Percentiles rank a stretch among this genome's conserved stretches.
These are phyloP conservation scores for Tipula vernalis DNA, from an alignment of 2,888 invertebrate genomes.

Conservation along the genomic window DNA sequence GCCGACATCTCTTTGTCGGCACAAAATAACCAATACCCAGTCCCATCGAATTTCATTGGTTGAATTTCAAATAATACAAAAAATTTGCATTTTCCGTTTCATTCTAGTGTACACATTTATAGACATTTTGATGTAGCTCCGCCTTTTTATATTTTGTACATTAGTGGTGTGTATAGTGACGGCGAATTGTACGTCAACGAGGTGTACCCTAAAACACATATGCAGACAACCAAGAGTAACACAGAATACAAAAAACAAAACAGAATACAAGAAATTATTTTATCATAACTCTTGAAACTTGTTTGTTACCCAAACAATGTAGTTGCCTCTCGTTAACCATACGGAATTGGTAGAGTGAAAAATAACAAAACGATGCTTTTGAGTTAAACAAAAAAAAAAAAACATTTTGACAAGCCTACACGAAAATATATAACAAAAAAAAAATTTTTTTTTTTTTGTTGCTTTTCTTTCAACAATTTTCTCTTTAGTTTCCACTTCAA, in stretches of 20 bases:
- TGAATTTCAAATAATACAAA: background rate
- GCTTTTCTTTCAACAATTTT: background rate
- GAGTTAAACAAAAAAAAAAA: background rate
- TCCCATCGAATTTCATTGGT: background rate
- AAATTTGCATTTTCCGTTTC: background rate
- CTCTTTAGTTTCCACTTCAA: background rate
- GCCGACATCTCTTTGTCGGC: slow-evolving; percentile 12
- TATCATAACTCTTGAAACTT: background rate
- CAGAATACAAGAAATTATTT: background rate
- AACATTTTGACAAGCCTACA: slow-evolving; percentile 1
- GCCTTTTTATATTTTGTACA: background rate
- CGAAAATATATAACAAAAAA: background rate
- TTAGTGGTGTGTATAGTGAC: background rate
- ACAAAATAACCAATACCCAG: background rate
- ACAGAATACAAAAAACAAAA: background rate
- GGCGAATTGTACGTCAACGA: background rate
- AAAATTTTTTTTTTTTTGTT: background rate
- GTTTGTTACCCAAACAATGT: slow-evolving; percentile 12
- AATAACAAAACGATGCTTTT: background rate
- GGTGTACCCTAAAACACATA: background rate
- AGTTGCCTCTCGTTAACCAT: slow-evolving; percentile 19
- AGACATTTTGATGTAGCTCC: background rate
- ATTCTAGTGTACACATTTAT: background rate
- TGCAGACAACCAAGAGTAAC: background rate
- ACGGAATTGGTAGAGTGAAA: slow-evolving; percentile 16